Evolutionary conservation across 1,140 invertebrate species (phyloP), one percentile per base, ranked within the genome.

Genomic region (Eumaeus atala): DNA sequence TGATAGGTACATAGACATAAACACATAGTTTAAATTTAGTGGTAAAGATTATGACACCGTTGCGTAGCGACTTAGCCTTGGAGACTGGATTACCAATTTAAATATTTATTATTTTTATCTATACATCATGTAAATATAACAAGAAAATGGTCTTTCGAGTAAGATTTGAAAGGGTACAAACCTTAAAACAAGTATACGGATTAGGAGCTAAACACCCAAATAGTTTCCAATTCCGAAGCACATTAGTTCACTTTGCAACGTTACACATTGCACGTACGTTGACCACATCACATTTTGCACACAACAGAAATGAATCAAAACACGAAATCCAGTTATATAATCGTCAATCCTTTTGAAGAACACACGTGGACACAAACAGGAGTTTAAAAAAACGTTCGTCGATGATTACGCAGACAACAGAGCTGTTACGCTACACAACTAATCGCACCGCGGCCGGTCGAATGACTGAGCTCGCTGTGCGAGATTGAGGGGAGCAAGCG

Each of bases 251-350:
- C 77, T 73, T 69, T 66, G 57, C 61, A 76, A 77, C 72, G 77
- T 79, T 77, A 75, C 74, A 83, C 74, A 28, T 28, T 66, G 66
- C 71, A 77, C 72, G 77, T 64, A 75, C 62, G 66, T 67, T 73
- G 67, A 74, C 56, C 79, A 85, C 78, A 82, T 82, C 82, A 85
- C 82, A 84, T 84, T 84, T 82, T 82, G 72, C 78, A 82, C 78
- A 74, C 68, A 58, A 60, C 57, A 63, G 64, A 72, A 73, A 76
- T 69, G 76, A 70, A 69, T 66, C 62, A 70, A 65, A 73, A 70
- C 61, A 64, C 51, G 48, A 59, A 61, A 77, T 78, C 70, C 77
- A 77, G 75, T 77, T 70, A 66, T 55, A 60, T 50, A 58, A 56
- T 60, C 49, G 58, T 42, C 38, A 65, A 67, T 66, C 63, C 58